Evolutionary conservation across 2,113 vertebrate genomes (phyloP).

Genomic region (Oncorhynchus gorbuscha): DNA sequence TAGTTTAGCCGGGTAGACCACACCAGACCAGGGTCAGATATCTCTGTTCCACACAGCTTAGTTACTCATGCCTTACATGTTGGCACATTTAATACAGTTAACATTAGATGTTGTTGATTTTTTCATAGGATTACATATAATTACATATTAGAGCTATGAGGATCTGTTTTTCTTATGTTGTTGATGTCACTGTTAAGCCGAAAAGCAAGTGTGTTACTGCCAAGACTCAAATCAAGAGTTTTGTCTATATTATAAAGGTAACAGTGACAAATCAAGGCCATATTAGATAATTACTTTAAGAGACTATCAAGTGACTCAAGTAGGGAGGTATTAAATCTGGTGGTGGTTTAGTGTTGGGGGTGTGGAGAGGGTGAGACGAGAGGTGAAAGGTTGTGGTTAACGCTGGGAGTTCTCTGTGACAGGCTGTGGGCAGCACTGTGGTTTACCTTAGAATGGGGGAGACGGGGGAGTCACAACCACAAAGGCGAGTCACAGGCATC

Average conservation of each 20-base stretch:
- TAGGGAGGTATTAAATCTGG: too few relatives aligned
- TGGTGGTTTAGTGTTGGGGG: too few relatives aligned
- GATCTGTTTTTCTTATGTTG: too few relatives aligned
- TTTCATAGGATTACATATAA: not conserved
- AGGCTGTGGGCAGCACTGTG: conserved; percentile 56
- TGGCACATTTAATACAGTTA: not conserved
- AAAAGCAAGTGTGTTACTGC: too few relatives aligned
- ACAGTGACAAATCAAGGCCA: too few relatives aligned
- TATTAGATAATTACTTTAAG: too few relatives aligned
- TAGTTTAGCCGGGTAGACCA: conserved; percentile 9
- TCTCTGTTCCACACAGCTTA: conserved; percentile 16
- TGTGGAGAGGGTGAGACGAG: conserved; percentile 14
- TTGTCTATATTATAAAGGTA: too few relatives aligned
- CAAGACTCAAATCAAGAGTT: too few relatives aligned
- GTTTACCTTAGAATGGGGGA: conserved; percentile 55
- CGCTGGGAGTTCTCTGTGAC: conserved; percentile 42
- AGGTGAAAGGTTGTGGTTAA: conserved; percentile 53
- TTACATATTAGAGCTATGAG: too few relatives aligned
- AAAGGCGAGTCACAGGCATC: conserved; percentile 62
- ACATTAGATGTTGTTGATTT: not conserved
- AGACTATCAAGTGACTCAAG: too few relatives aligned
- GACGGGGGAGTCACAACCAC: conserved; percentile 37
- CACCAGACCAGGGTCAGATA: not conserved
- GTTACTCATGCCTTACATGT: too few relatives aligned
- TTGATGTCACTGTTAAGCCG: too few relatives aligned